Evolutionary conservation across 2,797 vertebrate genomes (phyloP).

Genomic region (Tympanoctomys barrerae): DNA sequence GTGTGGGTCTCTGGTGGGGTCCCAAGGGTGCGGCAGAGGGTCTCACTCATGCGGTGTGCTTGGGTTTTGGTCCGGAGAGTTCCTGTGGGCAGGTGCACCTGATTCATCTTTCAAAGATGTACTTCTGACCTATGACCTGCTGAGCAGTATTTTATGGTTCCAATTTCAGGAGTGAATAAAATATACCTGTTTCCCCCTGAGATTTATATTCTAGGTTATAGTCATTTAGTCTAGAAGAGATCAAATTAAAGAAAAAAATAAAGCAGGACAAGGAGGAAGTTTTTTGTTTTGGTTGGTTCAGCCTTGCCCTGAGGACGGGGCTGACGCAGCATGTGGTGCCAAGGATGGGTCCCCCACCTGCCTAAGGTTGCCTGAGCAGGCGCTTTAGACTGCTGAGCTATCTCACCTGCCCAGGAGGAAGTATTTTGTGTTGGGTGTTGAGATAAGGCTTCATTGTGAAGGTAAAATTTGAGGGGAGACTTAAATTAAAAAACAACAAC

Average conservation of each 20-base stretch:
- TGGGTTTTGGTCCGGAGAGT: no score
- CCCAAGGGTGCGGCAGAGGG: no score
- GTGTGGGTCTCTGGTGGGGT: no score
- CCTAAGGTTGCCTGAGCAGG: no score
- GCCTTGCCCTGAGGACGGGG: no score
- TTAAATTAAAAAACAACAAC: neutral
- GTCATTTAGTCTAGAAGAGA: neutral
- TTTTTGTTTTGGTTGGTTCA: neutral
- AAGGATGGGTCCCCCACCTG: no score
- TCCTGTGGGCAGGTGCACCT: no score
- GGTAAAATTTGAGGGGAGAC: neutral
- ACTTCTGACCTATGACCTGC: neutral
- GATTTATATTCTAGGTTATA: neutral
- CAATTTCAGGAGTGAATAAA: neutral
- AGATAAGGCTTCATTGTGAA: neutral
- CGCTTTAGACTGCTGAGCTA: no score
- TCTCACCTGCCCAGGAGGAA: neutral
- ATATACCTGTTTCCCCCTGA: neutral
- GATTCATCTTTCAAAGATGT: neutral
- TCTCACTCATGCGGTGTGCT: no score
- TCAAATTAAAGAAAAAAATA: slow-evolving; percentile 16
- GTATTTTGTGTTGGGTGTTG: neutral
- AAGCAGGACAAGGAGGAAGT: neutral
- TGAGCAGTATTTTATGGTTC: neutral
- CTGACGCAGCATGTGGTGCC: no score